A percentile compares a stretch with the other conserved stretches of the same genome.
phyloP scores from a whole-genome alignment of 2,113 vertebrate genomes.

The Saccopteryx bilineata region DNA sequence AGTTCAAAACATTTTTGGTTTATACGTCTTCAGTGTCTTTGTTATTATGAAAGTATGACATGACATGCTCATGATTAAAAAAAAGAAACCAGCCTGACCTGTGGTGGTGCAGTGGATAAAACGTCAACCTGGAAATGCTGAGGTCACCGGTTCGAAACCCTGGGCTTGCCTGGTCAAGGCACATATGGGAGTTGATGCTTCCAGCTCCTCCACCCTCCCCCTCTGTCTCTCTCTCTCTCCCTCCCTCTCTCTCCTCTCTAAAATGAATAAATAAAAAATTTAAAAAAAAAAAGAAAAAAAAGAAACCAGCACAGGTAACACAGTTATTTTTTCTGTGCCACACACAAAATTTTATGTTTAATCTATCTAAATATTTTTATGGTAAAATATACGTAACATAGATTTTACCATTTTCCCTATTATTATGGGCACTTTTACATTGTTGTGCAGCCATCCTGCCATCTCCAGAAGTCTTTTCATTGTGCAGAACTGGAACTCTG shows the following conservation, averaged over 20 bases:
- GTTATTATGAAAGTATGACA: conserved; percentile 14
- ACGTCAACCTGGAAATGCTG: no score
- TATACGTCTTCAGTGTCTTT: neutral
- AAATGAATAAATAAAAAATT: no score
- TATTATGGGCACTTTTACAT: neutral
- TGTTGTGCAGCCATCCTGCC: neutral
- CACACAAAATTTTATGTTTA: neutral
- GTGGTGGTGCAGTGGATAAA: no score
- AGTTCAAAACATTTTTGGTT: neutral
- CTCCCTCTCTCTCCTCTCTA: no score
- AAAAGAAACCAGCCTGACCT: neutral
- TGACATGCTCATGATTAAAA: neutral
- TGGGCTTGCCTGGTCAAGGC: no score
- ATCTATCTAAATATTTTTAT: neutral
- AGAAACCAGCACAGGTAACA: neutral
- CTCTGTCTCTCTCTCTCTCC: no score
- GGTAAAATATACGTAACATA: neutral
- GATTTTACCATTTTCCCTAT: neutral
- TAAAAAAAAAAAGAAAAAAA: neutral
- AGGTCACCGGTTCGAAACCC: no score
- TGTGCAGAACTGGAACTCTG: neutral
- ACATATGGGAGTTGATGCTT: no score
- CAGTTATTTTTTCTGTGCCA: neutral
- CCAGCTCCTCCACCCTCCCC: no score
- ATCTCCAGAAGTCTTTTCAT: neutral